phyloP scores from a whole-genome alignment of 2,888 invertebrate species.

The Tetranychus piercei region DNA sequence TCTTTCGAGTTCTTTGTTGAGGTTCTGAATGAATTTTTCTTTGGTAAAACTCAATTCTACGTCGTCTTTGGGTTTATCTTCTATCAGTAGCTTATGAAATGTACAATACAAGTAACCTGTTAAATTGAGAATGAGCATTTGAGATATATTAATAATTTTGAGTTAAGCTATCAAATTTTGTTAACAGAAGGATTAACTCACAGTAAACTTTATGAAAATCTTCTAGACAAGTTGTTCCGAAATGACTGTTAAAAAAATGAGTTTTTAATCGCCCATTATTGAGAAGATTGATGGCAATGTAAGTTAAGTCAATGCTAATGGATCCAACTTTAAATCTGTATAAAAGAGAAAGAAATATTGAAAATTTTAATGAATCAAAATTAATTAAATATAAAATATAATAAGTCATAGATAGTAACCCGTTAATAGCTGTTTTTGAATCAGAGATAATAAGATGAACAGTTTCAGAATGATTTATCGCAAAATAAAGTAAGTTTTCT shows the following conservation, averaged over 20 bases:
- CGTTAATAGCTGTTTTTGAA: slow-evolving; percentile 69
- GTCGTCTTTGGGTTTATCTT: slow-evolving; percentile 70
- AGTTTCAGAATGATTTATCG: slow-evolving; percentile 54
- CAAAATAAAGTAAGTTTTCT: slow-evolving; percentile 61
- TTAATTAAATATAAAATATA: slow-evolving; percentile 10
- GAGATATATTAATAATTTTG: neutral
- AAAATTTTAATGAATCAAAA: neutral
- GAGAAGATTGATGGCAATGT: slow-evolving; percentile 63
- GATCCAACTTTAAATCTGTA: slow-evolving; percentile 39
- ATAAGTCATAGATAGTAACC: slow-evolving; percentile 50
- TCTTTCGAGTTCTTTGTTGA: slow-evolving; percentile 42
- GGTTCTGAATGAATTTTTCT: slow-evolving; percentile 59
- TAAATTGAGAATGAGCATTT: slow-evolving; percentile 25
- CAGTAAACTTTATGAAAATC: slow-evolving; percentile 84
- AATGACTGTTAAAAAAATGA: slow-evolving; percentile 59
- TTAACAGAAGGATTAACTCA: slow-evolving; percentile 29
- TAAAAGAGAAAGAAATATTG: slow-evolving; percentile 14
- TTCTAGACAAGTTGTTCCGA: slow-evolving; percentile 30
- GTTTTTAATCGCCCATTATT: slow-evolving; percentile 64
- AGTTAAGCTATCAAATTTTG: no score
- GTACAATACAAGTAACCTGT: slow-evolving; percentile 71
- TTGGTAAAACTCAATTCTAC: slow-evolving; percentile 85
- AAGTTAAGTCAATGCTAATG: slow-evolving; percentile 77
- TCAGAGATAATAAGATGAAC: slow-evolving; percentile 52
- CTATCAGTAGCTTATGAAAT: slow-evolving; percentile 85